These are phyloP conservation scores for Drosophila pseudotakahashii DNA, from an alignment of 2,888 invertebrate species.

Conservation along the genomic window DNA sequence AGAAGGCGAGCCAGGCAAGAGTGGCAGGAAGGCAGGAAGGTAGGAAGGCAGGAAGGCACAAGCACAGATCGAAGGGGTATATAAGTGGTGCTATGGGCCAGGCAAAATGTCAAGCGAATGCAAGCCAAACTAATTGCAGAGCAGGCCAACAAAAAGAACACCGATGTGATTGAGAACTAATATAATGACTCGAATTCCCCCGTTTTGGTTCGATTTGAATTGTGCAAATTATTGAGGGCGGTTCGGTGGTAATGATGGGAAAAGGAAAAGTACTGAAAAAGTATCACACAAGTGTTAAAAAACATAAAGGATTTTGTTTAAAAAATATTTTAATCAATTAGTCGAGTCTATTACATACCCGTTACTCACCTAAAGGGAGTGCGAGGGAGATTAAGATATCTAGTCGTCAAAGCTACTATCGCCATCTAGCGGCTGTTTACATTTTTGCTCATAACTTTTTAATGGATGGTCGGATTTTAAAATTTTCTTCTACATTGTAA, in stretches of 20 bases:
- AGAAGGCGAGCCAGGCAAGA: constrained; percentile 14
- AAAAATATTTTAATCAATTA: no score
- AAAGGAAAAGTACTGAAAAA: background rate
- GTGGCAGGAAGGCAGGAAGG: constrained; percentile 1
- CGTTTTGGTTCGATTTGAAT: background rate
- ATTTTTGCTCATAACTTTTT: no score
- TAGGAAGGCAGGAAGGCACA: constrained; percentile 2
- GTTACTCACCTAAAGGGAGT: no score
- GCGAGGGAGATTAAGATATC: no score
- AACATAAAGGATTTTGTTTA: no score
- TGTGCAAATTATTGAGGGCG: constrained; percentile 11
- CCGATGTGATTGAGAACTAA: constrained; percentile 52
- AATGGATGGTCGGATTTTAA: no score
- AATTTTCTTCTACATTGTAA: no score
- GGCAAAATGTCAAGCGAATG: constrained; percentile 71
- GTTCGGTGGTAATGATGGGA: background rate
- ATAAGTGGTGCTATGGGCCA: constrained; percentile 22
- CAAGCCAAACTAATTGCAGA: constrained; percentile 74
- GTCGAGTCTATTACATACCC: no score
- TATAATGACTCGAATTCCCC: constrained; percentile 45
- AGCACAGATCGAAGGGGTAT: constrained; percentile 3
- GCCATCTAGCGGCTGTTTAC: no score
- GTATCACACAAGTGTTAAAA: no score
- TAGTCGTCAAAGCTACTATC: no score
- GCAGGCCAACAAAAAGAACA: constrained; percentile 42